Evolutionary conservation across 2,113 vertebrate genomes (phyloP).

Genomic region (Cyphomyrus plagiostoma): DNA sequence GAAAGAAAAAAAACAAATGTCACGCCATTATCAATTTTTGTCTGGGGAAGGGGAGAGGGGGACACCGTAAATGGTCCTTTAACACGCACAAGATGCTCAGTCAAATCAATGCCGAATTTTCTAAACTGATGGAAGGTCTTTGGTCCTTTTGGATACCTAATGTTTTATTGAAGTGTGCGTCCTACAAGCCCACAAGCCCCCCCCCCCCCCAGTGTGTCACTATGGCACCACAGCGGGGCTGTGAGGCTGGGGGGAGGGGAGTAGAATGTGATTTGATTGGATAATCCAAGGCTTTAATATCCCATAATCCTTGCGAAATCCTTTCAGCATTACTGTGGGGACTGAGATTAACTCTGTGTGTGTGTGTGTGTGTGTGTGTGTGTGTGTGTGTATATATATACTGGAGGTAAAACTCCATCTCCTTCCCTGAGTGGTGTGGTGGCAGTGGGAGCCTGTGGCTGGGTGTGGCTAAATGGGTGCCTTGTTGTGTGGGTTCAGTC

Average conservation of each 20-base stretch:
- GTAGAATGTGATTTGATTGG: conserved; percentile 67
- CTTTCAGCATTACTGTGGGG: conserved; percentile 60
- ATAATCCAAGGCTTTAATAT: conserved; percentile 71
- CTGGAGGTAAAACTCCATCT: background rate
- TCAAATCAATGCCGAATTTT: background rate
- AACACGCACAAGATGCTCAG: background rate
- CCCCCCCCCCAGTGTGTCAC: conserved; percentile 32
- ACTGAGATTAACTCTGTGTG: conserved; percentile 59
- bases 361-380: conserved; percentile 40
- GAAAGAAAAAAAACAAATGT: conserved; percentile 24
- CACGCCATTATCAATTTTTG: conserved; percentile 32
- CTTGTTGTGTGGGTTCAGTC: conserved; percentile 22
- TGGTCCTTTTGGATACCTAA: background rate
- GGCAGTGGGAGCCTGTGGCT: background rate
- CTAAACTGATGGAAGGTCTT: conserved; percentile 12
- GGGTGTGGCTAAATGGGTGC: conserved; percentile 21
- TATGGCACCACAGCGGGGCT: conserved; percentile 56
- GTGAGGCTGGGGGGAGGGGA: conserved; percentile 43
- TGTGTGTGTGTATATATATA: conserved; percentile 14
- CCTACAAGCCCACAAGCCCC: background rate
- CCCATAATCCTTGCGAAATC: conserved; percentile 65
- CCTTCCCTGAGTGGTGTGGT: too few relatives aligned
- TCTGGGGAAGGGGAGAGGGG: conserved; percentile 9
- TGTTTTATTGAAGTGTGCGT: background rate
- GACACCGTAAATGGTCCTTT: background rate